Evolutionary conservation across 2,113 vertebrate species (phyloP).

Genomic region (Rhinichthys klamathensis): DNA sequence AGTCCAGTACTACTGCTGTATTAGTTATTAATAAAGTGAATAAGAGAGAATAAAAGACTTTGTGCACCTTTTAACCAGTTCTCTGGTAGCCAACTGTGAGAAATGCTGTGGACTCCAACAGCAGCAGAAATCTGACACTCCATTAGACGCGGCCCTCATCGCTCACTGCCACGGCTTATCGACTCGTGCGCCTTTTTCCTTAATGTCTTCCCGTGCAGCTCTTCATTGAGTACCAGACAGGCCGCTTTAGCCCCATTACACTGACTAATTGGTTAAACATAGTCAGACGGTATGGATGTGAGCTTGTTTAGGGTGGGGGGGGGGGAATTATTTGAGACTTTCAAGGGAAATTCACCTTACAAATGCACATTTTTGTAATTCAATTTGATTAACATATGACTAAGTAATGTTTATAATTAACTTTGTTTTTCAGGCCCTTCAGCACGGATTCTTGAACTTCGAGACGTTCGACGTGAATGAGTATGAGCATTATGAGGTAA

Average conservation of each 20-base stretch:
- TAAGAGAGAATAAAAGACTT: not conserved
- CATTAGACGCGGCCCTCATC: not conserved
- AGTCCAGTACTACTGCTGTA: not conserved
- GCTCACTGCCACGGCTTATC: not conserved
- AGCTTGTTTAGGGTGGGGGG: not conserved
- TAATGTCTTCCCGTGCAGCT: not conserved
- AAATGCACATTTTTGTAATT: not conserved
- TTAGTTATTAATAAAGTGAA: not conserved
- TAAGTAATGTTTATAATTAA: not conserved
- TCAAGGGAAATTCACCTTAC: not conserved
- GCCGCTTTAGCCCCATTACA: not conserved
- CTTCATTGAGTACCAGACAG: not conserved
- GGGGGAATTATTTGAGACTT: not conserved
- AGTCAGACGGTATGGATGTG: not conserved
- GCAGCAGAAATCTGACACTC: not conserved
- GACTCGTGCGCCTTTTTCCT: not conserved
- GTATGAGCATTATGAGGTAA: slow-evolving; percentile 98
- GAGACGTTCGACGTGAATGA: slow-evolving; percentile 94
- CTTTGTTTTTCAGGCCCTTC: slow-evolving; percentile 83
- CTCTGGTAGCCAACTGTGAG: not conserved
- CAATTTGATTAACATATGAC: not conserved
- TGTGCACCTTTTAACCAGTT: not conserved
- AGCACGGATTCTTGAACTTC: slow-evolving; percentile 95
- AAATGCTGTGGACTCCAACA: not conserved
- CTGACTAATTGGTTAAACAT: not conserved